Base-by-base conservation (phyloP, 2,797 vertebrate genomes). In the Centroberyx gerrardi region DNA sequence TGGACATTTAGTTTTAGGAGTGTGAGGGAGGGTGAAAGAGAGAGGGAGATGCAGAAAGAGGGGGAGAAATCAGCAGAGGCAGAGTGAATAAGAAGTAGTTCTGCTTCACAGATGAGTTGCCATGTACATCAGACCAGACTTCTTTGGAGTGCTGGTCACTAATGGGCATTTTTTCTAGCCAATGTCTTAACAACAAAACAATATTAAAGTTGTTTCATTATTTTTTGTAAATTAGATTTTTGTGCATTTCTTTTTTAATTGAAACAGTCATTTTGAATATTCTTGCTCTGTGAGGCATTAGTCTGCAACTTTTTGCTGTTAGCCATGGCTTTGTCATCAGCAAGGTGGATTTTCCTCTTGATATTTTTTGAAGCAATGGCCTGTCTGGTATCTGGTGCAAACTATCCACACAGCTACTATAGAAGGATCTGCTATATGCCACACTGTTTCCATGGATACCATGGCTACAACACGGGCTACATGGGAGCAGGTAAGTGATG, bases 351-450 rank as follows among this genome's bases (percentile, higher is more conserved):
- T 84, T 72, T 93, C 22, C 65, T 83, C 62, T 52, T 91, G 40
- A 5, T 70, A 36, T 64, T 77, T 58, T 38, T 92, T 8, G 90
- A 88, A 56, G 42, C 81, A 8, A 65, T 91, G 65, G 80, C 90
- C 0, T 72, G 64, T 90, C 79, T 93, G 75, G 85, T 88, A 12
- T 80, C 84, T 1, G 85, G 91, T 1, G 76, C 92, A 0, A 92
- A 94, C 72, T 93, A 93, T 59, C 90, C 88, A 0, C 92, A 95
- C 75, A 94, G 73, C 77, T 95, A 95, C 81, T 89, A 95, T 62
- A 95, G 96, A 89, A 94, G 94, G 66, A 93, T 86, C 87, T 99
- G 97, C 90, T 96, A 96, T 76, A 96, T 96, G 78, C 92, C 90
- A 2, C 70, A 90, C 5, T 99, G 97, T 77, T 86, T 76, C 90